Evolutionary conservation across 2,888 invertebrate genomes (phyloP).

Genomic region (Empis stercorea): DNA sequence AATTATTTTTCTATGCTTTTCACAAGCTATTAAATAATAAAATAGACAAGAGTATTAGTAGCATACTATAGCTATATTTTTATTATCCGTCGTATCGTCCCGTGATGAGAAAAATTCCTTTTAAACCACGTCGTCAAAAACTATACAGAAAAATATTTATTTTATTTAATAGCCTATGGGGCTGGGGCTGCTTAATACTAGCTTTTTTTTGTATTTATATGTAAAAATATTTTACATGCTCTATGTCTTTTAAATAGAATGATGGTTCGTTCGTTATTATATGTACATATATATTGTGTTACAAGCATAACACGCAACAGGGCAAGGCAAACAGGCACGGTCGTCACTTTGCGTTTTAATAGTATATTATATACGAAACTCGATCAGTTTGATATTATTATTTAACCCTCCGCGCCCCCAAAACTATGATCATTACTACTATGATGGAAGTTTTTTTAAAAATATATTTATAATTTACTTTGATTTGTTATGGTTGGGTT

Average conservation of each 20-base stretch:
- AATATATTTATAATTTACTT: no score
- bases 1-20: no score
- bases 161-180: not conserved
- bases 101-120: not conserved
- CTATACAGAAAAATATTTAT: no score
- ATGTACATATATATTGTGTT: not conserved
- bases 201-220: not conserved
- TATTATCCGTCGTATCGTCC: no score
- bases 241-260: not conserved
- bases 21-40: no score
- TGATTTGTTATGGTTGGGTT: no score
- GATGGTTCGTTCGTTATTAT: no score
- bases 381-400: not conserved
- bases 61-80: no score
- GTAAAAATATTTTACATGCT: not conserved
- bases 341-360: not conserved
- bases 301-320: constrained; percentile 1
- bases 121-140: not conserved
- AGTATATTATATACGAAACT: not conserved
- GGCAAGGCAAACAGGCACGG: constrained; percentile 2
- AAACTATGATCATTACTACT: no score
- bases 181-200: not conserved
- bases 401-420: no score
- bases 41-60: no score
- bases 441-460: no score